Base-by-base conservation (phyloP, 1,140 invertebrate genomes). In the Aphelenchoides avenae region DNA sequence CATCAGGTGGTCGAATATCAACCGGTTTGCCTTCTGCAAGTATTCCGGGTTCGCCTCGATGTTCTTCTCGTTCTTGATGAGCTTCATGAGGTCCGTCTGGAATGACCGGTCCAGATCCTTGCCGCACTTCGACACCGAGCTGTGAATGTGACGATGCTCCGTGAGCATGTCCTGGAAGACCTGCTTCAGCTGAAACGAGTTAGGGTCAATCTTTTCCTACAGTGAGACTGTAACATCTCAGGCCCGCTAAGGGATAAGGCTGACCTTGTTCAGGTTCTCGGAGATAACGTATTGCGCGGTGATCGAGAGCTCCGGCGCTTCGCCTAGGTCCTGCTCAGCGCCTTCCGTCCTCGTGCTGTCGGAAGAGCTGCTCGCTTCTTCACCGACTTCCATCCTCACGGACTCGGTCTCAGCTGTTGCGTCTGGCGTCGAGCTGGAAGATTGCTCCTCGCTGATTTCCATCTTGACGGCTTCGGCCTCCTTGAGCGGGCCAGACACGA, bases 131-230 rank as follows among this genome's bases (percentile, higher is more conserved):
- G 63, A 70, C 24, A 66, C 52, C 27, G 15, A 34, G 26, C 29
- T 52, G 44, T 70, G 66, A 26, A 70, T 36, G 18, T 26, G 43
- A 20, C 47, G 55, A 36, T 97, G 89, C 78, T 97, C 93, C n/a
- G 72, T 80, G 79, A 81, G 46, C 53, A 41, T 50, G 3, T 20
- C 30, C 11, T 44, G 15, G 29, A 44, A 44, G 29, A 44, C 11
- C 29, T 44, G 11, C 22, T 15, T 15, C n/a, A 9, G 15, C 42
- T 15, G 11, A 52, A 52, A 5, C n/a, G 29, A 51, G 5, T 52
- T 13, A 6, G 27, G 43, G 52, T 53, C 52, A 11, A 53, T 53
- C 9, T 40, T 31, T 20, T 53, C 52, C 52, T 53, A 15, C n/a
- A 26, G n/a, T n/a, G n/a, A n/a, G n/a, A n/a, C n/a, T n/a, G n/a